phyloP scores from a whole-genome alignment of 2,888 invertebrate species.

The Anthophora plumipes region DNA sequence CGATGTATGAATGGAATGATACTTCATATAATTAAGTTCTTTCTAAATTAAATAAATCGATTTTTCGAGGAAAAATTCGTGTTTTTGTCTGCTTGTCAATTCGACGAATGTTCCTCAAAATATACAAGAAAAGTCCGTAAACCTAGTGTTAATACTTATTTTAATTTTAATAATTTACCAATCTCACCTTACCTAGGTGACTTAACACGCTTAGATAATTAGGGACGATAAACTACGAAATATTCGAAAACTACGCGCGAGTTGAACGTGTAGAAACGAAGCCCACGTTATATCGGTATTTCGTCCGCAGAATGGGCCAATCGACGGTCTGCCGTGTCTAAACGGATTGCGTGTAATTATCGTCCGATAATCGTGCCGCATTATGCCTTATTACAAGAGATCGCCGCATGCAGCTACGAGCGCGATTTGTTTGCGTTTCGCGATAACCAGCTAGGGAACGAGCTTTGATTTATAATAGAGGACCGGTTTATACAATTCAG shows the following conservation, averaged over 20 bases:
- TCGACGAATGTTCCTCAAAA: too few relatives aligned
- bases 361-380: slow-evolving; percentile 42
- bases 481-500: slow-evolving; percentile 19
- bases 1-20: too few relatives aligned
- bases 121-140: too few relatives aligned
- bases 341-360: slow-evolving; percentile 47
- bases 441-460: slow-evolving; percentile 37
- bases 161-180: too few relatives aligned
- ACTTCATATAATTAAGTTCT: too few relatives aligned
- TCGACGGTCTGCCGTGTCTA: slow-evolving; percentile 22
- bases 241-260: not conserved
- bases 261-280: not conserved
- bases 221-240: too few relatives aligned
- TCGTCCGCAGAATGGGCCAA: slow-evolving; percentile 23
- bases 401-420: slow-evolving; percentile 5
- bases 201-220: too few relatives aligned
- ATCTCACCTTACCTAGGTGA: too few relatives aligned
- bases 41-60: too few relatives aligned
- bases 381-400: slow-evolving; percentile 50
- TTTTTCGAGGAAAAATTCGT: too few relatives aligned
- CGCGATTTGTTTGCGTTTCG: slow-evolving; percentile 48
- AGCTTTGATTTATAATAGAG: slow-evolving; percentile 50
- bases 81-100: too few relatives aligned
- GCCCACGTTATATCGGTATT: not conserved
- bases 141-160: too few relatives aligned